phyloP scores from a whole-genome alignment of 2,113 vertebrate species.

The Platysteira castanea region DNA sequence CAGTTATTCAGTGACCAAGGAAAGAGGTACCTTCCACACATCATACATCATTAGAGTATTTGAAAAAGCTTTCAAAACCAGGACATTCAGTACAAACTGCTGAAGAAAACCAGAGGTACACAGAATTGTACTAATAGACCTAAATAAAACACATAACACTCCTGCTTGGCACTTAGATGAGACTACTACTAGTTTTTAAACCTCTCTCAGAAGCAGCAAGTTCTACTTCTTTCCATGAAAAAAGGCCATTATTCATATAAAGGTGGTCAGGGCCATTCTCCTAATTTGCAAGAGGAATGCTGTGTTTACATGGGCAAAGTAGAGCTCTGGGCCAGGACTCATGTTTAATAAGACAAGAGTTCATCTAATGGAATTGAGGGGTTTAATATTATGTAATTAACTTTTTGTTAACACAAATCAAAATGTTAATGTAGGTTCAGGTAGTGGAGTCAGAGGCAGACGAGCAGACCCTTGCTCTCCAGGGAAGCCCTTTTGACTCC shows the following conservation, averaged over 20 bases:
- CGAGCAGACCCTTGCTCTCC: accelerated
- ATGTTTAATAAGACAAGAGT: neutral
- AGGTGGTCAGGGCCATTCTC: neutral
- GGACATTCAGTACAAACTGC: neutral
- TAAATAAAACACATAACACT: neutral
- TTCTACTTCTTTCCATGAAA: neutral
- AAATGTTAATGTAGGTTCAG: neutral
- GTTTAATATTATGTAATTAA: neutral
- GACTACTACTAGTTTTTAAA: neutral
- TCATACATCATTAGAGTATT: neutral
- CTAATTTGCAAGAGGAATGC: neutral
- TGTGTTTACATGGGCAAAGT: accelerated
- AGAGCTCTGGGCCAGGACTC: neutral
- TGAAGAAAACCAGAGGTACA: neutral
- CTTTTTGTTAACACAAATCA: neutral
- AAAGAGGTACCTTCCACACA: neutral
- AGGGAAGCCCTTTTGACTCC: neutral
- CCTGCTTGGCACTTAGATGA: neutral
- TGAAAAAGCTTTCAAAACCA: neutral
- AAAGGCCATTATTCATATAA: neutral
- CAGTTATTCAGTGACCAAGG: neutral
- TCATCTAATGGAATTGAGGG: neutral
- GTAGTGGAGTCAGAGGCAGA: neutral
- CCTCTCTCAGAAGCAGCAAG: neutral
- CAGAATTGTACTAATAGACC: neutral